Base-by-base conservation (phyloP, 2,113 vertebrate species). In the Gavia stellata region DNA sequence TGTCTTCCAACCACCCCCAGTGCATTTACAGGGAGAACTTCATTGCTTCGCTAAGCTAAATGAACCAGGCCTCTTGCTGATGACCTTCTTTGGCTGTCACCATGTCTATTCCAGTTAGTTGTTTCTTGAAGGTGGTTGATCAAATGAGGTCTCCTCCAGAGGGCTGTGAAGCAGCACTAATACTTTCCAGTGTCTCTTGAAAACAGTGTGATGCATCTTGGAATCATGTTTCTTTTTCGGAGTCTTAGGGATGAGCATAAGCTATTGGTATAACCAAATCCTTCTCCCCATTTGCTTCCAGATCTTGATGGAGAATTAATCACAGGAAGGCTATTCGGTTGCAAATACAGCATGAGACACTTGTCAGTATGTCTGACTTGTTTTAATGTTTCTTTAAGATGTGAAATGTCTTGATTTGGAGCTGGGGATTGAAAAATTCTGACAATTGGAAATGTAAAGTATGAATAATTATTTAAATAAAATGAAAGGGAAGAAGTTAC, bases 121-220 rank as follows among this genome's bases (percentile, higher is more conserved):
- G 0, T 56, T 90, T 44, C 90, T 52, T 34, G 56, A 78, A 75
- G 74, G 44, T 90, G 70, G 17, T 26, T 92, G 70, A 40, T 53
- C 92, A 85, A 79, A 85, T 25, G 90, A 95, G 62, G 47, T 38
- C 52, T 91, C 47, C n/a, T 71, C 56, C 87, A 74, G 65, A 83
- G 67, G 33, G 38, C 72, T 89, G 45, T 78, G 80, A 89, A 74
- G 83, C 55, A 63, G 68, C 42, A 17, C 72, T 59, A 66, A 63
- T 36, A 8, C 23, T 71, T 71, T 24, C 17, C 17, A 38, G 14
- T 23, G n/a, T 50, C 77, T 86, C 47, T 67, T 52, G 61, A 28
- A 70, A 78, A 55, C 40, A 65, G 26, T 4, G 12, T 15, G 63
- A 26, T 84, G 55, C 25, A 5, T 25, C 70, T 58, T 78, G 38